Base-by-base conservation (phyloP, 64 coral and sea anemone genomes). In the Platygyra sinensis region DNA sequence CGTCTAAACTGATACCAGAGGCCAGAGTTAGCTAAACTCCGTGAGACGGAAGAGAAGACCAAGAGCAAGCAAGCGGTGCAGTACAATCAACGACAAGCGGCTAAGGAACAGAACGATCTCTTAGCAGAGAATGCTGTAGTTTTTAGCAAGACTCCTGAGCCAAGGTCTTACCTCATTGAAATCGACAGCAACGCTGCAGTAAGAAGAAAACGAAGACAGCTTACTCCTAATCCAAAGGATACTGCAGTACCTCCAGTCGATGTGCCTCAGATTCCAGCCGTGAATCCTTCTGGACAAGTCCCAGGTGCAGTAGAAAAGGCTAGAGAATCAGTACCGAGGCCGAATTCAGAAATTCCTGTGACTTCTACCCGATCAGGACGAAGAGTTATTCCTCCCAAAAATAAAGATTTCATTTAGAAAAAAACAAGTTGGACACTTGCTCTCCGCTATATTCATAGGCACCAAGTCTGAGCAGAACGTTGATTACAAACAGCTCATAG, bases 141-240 rank as follows among this genome's bases (percentile, higher is more conserved):
- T 49, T 10, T 86, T 52, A 31, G n/a, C 61, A 86, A 86, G 67
- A 71, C 62, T 71, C 82, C 82, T 49, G 36, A 86, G 82, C 61
- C 30, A 14, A 38, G 62, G 17, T 86, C 82, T 52, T 67, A 86
- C 33, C 82, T 46, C 39, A 67, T 71, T 51, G 82, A 86, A 72
- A 86, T 62, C 30, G 63, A 86, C 63, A 52, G 36, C 36, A 86
- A 86, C 62, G 42, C 67, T 50, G 30, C 62, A 10, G 67, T 71
- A 67, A 46, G 67, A 86, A 19, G 36, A 86, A 86, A 86, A 50
- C 5, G 78, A 80, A 27, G 54, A 33, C 78, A 24, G 78, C 78
- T 52, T 55, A 52, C 16, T 57, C 78, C 57, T 29, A 80, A 80
- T 55, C 50, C 49, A 24, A 80, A 80, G 20, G 57, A 61, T 52